Conservation (phyloP, 2,113 vertebrate genomes). For the Tachuris rubrigastra region DNA sequence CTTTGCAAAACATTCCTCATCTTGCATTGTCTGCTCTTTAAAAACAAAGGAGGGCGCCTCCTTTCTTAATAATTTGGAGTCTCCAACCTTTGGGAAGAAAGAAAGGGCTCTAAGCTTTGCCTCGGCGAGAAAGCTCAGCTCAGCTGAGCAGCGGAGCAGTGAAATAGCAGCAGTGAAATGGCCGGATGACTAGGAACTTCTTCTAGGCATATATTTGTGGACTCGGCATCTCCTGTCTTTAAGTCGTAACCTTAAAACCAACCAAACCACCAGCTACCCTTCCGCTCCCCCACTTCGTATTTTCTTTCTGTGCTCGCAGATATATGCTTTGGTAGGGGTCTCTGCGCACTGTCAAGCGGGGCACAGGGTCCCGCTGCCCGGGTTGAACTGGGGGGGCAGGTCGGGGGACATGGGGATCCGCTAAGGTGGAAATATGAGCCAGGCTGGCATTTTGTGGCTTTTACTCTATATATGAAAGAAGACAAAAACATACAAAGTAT, state of each 20-base stretch:
- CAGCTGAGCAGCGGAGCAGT: not conserved
- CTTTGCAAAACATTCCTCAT: constrained; percentile 54
- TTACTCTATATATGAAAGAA: constrained; percentile 99
- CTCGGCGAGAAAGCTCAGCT: not conserved
- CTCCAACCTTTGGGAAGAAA: not conserved
- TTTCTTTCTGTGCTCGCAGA: not conserved
- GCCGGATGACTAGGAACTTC: not conserved
- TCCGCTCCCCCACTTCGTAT: not conserved
- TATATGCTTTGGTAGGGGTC: not conserved
- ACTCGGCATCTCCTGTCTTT: not conserved
- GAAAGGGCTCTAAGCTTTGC: not conserved
- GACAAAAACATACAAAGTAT: constrained; percentile 99
- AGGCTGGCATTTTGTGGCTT: constrained; percentile 82
- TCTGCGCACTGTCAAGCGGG: not conserved
- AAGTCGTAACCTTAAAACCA: not conserved
- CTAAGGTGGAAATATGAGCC: constrained; percentile 68
- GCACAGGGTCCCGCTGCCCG: not conserved
- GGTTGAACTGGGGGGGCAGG: not conserved
- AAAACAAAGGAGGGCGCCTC: constrained; percentile 58
- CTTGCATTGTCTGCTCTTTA: constrained; percentile 42
- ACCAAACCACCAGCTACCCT: not conserved
- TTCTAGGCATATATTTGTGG: not conserved
- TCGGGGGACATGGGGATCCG: not conserved
- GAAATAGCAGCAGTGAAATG: constrained; percentile 6
- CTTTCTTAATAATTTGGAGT: constrained; percentile 48